phyloP scores from a whole-genome alignment of 2,113 vertebrate genomes.

The Gymnarchus niloticus region DNA sequence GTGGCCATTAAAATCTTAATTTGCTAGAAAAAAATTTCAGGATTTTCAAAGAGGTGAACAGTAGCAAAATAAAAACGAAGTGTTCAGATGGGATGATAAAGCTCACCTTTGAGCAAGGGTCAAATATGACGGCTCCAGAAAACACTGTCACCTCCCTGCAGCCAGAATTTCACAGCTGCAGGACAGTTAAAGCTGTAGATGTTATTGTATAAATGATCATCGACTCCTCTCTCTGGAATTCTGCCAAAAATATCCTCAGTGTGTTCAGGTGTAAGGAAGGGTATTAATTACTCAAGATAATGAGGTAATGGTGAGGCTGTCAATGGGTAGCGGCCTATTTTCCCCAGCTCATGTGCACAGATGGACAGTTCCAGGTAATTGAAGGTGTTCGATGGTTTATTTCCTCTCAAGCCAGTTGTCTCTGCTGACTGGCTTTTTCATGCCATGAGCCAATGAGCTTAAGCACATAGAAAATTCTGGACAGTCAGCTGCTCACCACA shows the following conservation, averaged over 20 bases:
- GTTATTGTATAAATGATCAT: neutral
- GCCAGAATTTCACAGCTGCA: neutral
- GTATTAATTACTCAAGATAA: neutral
- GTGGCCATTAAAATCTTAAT: neutral
- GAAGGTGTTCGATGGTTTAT: neutral
- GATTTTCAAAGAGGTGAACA: neutral
- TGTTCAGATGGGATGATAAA: neutral
- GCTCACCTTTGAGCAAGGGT: neutral
- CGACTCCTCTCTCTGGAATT: neutral
- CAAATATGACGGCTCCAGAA: neutral
- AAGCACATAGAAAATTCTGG: neutral
- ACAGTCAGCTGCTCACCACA: conserved; percentile 32
- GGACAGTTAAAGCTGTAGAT: no score
- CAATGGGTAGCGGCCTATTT: neutral
- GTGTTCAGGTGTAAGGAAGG: neutral
- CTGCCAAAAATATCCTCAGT: neutral
- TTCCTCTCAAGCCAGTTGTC: neutral
- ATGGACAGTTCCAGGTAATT: conserved; percentile 6
- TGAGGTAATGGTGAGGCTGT: no score
- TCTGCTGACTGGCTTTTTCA: conserved; percentile 5
- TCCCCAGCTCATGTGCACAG: neutral
- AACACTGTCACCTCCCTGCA: neutral
- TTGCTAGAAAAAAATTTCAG: neutral
- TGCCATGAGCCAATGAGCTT: conserved; percentile 10
- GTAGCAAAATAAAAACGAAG: neutral